phyloP scores from a whole-genome alignment of 2,888 invertebrate genomes.

The Cheiracanthium punctorium region DNA sequence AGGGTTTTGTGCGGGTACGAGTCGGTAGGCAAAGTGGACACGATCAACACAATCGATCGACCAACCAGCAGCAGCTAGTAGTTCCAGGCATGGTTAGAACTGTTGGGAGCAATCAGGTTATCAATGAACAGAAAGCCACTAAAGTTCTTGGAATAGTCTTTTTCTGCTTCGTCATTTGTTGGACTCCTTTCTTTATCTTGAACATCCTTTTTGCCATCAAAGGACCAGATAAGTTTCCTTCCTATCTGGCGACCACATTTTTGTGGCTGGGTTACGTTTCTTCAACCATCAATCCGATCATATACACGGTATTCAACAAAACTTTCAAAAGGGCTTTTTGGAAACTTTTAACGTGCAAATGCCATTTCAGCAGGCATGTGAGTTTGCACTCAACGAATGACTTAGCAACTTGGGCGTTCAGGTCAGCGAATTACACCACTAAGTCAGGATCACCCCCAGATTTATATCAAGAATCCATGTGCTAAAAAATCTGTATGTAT shows the following conservation, averaged over 20 bases:
- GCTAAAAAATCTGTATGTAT: too few relatives aligned
- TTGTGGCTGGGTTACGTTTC: conserved; percentile 96
- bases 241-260: conserved; percentile 87
- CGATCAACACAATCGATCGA: conserved; percentile 29
- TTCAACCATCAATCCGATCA: conserved; percentile 95
- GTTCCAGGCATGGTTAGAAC: conserved; percentile 70
- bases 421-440: conserved; percentile 59
- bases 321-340: conserved; percentile 93
- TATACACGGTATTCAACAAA: conserved; percentile 96
- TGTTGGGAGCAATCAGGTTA: conserved; percentile 80
- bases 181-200: conserved; percentile 96
- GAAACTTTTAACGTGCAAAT: conserved; percentile 85
- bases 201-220: conserved; percentile 88
- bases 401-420: conserved; percentile 59
- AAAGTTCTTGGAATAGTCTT: conserved; percentile 96
- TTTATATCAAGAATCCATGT: conserved; percentile 62
- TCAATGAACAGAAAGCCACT: conserved; percentile 95
- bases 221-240: conserved; percentile 85
- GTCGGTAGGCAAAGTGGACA: conserved; percentile 51
- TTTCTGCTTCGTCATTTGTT: conserved; percentile 93
- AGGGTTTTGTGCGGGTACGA: conserved; percentile 36
- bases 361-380: conserved; percentile 55
- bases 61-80: conserved; percentile 44
- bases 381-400: conserved; percentile 63
- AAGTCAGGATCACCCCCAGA: conserved; percentile 63